Evolutionary conservation across 64 coral and sea anemone genomes (phyloP).

Genomic region (Hydrozoanthus tunicans): DNA sequence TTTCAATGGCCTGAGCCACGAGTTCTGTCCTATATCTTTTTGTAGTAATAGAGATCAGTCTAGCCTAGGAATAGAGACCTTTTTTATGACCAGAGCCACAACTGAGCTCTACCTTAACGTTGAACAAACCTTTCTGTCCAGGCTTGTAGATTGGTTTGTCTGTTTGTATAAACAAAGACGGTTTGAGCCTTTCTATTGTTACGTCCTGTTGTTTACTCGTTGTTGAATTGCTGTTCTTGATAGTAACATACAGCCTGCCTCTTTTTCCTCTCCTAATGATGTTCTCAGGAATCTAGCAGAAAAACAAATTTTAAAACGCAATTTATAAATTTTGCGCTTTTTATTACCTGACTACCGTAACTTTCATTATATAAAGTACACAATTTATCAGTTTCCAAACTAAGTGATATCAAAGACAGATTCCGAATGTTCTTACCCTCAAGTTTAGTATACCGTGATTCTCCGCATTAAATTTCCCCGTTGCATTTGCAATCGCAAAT

Average conservation of each 20-base stretch:
- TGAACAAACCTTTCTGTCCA: slow-evolving; percentile 33
- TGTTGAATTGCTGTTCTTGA: neutral
- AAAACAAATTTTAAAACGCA: neutral
- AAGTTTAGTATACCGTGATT: neutral
- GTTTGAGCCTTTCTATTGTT: neutral
- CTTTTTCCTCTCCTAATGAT: neutral
- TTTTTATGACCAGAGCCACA: neutral
- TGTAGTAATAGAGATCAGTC: no score
- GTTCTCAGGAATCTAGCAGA: neutral
- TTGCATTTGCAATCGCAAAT: neutral
- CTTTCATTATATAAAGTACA: no score
- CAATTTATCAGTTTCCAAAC: no score
- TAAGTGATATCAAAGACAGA: no score
- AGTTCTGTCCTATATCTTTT: no score
- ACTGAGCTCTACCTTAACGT: neutral
- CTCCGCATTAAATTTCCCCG: slow-evolving; percentile 7
- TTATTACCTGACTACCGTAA: no score
- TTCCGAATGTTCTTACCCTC: neutral
- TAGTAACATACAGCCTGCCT: slow-evolving; percentile 1
- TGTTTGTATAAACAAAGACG: slow-evolving; percentile 36
- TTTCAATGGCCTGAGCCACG: no score
- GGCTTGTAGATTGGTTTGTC: slow-evolving; percentile 48
- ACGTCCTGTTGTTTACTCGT: neutral
- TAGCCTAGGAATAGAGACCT: no score
- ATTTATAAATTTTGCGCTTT: neutral